Conservation (phyloP, 2,888 invertebrate genomes). For the Oscheius myriophilus region DNA sequence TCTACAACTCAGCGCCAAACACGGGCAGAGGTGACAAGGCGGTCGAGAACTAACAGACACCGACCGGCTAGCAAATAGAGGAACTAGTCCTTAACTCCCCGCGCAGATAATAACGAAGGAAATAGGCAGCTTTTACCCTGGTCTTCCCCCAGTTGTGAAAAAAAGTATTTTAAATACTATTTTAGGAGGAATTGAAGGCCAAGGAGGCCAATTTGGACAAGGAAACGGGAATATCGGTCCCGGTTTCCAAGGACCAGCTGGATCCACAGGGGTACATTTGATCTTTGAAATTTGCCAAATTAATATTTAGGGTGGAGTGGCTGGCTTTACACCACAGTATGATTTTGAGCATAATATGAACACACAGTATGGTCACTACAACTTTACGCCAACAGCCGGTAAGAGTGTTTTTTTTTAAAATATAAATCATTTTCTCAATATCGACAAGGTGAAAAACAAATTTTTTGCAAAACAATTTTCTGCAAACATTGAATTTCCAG, state of each 20-base stretch:
- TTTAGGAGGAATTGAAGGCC: slow-evolving; percentile 15
- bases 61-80: too few species aligned
- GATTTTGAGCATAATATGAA: slow-evolving; percentile 45
- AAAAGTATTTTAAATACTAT: neutral
- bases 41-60: neutral
- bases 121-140: too few species aligned
- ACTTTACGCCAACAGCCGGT: slow-evolving; percentile 19
- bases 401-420: neutral
- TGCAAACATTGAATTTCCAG: neutral
- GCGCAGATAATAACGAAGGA: too few species aligned
- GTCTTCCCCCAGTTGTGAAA: too few species aligned
- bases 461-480: neutral
- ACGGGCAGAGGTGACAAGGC: neutral
- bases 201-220: slow-evolving; percentile 11
- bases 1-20: slow-evolving; percentile 7
- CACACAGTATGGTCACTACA: slow-evolving; percentile 45
- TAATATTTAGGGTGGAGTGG: slow-evolving; percentile 25
- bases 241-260: neutral
- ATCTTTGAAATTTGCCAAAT: neutral
- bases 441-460: neutral
- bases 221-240: neutral
- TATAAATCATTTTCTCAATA: neutral
- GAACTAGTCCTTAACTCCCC: too few species aligned
- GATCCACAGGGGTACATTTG: slow-evolving; percentile 13
- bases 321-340: slow-evolving; percentile 41